Conservation (phyloP, 2,888 invertebrate genomes). For the Candidula unifasciata region DNA sequence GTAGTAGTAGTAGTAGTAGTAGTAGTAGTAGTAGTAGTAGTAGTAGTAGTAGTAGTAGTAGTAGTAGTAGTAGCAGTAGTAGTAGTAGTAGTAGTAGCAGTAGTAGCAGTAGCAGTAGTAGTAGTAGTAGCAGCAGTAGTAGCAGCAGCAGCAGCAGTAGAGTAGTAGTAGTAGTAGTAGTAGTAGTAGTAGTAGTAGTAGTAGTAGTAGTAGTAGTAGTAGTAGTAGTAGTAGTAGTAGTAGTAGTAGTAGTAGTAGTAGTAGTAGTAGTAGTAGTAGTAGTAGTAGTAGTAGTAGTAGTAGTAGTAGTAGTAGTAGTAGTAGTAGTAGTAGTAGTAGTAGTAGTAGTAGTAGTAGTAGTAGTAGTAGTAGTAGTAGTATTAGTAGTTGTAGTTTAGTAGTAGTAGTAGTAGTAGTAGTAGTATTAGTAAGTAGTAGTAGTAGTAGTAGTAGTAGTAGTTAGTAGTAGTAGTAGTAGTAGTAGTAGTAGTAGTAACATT, state of each 20-base stretch:
- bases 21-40: background rate
- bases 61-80: background rate
- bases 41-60: background rate
- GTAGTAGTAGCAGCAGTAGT: background rate
- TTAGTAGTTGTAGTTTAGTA: too few species aligned
- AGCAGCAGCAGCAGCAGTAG: background rate
- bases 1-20: background rate
- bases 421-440: slow-evolving; percentile 51
- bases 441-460: slow-evolving; percentile 40
- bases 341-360: slow-evolving; percentile 45
- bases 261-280: slow-evolving; percentile 35
- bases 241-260: slow-evolving; percentile 51
- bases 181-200: slow-evolving; percentile 47
- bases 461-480: background rate
- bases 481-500: background rate
- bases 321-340: slow-evolving; percentile 42
- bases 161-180: slow-evolving; percentile 36
- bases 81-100: background rate
- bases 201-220: slow-evolving; percentile 52
- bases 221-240: slow-evolving; percentile 50
- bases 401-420: too few species aligned
- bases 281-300: slow-evolving; percentile 15
- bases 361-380: slow-evolving; percentile 52
- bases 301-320: slow-evolving; percentile 50
- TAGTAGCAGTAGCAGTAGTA: background rate